Evolutionary conservation across 2,888 invertebrate species (phyloP), one percentile per base, ranked within the genome.

Genomic region (Amphipyra berbera): DNA sequence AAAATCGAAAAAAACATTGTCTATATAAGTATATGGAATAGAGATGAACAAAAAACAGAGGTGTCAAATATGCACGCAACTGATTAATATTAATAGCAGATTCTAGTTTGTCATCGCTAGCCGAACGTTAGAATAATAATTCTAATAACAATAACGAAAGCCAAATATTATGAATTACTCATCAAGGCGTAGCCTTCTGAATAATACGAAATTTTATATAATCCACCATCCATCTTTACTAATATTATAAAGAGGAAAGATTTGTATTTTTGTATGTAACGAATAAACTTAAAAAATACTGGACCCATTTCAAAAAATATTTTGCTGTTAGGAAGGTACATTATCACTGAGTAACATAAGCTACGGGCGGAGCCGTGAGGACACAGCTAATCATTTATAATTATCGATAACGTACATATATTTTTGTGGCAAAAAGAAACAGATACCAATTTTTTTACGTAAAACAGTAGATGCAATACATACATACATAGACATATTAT

Each of bases 11-110:
- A n/a, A 41, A 42, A 40, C 2, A 21, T n/a, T 9, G 8, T 12
- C 53, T 35, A 21, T 21, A 21, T 21, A 21, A 3, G 21, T 30
- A 38, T 38, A 38, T 5, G 6, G 12, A 65, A 50, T 13, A 42
- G 49, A 55, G 53, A 33, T 14, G 37, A 30, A 50, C 15, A 68
- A 53, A 66, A 37, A 48, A 45, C 6, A 8, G 48, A 33, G 40
- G 13, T 56, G 42, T 56, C 67, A 66, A 35, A 47, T 30, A 21
- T 27, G 56, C 47, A 47, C 14, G 37, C 14, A 46, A 48, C 48
- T 64, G 38, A 50, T 67, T 55, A 55, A 70, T 71, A 67, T 70
- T 45, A 38, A 49, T 48, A 64, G 33, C 50, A 44, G 42, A 50
- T 50, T 49, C 33, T 50, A 30, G 10, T 40, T 47, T 40, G 30